A percentile compares a stretch with the other conserved stretches of the same genome.
Evolutionary conservation across 2,797 vertebrate species (phyloP).

Genomic region (Podarcis siculus): DNA sequence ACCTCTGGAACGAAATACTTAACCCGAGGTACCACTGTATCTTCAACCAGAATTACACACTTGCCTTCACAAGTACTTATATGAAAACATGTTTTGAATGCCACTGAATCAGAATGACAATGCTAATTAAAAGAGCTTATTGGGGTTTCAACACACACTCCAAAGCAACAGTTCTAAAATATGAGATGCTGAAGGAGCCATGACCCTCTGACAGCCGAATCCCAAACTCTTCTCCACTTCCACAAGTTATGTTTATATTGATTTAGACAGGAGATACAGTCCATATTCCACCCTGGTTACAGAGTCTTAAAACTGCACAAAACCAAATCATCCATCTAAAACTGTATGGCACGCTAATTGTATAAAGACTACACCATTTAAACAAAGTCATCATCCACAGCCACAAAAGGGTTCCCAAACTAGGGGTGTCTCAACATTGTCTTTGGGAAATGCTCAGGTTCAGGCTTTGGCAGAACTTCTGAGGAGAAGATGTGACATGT

Average conservation of each 20-base stretch:
- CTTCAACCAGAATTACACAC: slow-evolving; percentile 8
- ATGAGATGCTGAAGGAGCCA: neutral
- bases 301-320: neutral
- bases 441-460: neutral
- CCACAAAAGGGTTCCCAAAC: neutral
- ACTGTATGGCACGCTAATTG: neutral
- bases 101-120: slow-evolving; percentile 22
- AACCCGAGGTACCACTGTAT: no score
- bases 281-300: neutral
- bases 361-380: neutral
- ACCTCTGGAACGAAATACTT: no score
- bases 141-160: neutral
- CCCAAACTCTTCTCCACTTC: neutral
- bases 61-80: neutral
- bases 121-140: neutral
- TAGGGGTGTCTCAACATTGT: neutral
- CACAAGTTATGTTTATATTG: neutral
- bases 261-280: neutral
- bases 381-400: neutral
- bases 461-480: neutral
- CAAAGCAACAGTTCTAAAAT: neutral
- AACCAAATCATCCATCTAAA: neutral
- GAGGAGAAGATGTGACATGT: neutral
- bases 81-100: slow-evolving; percentile 9
- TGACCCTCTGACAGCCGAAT: neutral